Conservation (phyloP, 2,888 invertebrate genomes). For the Rapana venosa region DNA sequence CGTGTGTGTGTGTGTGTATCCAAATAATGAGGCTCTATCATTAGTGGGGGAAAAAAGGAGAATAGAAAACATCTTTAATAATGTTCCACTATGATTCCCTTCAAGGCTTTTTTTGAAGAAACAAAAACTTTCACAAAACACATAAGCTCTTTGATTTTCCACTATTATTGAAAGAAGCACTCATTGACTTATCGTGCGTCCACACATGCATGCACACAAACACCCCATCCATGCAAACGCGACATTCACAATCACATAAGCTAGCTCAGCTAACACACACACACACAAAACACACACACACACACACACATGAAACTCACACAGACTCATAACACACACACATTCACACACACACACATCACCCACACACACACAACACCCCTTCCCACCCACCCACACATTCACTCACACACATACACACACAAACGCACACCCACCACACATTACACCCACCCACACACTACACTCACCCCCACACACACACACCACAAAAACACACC, state of each 20-base stretch:
- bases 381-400: neutral
- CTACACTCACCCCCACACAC: neutral
- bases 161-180: no score
- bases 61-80: no score
- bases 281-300: neutral
- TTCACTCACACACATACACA: neutral
- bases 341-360: neutral
- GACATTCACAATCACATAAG: neutral
- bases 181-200: no score
- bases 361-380: no score
- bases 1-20: no score
- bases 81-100: no score
- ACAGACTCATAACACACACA: neutral
- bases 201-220: neutral
- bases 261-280: neutral
- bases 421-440: neutral
- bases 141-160: no score
- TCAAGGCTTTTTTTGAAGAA: neutral
- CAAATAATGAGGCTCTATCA: no score
- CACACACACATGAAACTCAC: neutral
- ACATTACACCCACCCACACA: neutral
- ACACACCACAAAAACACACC: slow-evolving; percentile 19
- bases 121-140: neutral
- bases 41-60: no score
- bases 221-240: no score